These are phyloP conservation scores for Drosophila algonquin DNA, from an alignment of 2,888 invertebrate genomes.

Conservation along the genomic window DNA sequence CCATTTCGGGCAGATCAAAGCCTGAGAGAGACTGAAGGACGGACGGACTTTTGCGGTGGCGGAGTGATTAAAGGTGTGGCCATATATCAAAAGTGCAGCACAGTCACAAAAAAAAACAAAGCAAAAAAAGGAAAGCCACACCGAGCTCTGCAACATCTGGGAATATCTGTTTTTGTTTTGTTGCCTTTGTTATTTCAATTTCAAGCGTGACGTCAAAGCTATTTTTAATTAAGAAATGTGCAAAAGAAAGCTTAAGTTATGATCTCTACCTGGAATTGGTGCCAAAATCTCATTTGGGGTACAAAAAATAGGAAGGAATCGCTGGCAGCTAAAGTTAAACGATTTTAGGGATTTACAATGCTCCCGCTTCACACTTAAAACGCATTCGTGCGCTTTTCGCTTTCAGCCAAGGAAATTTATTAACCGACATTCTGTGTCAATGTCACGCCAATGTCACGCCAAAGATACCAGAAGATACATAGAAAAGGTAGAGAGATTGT, in stretches of 20 bases:
- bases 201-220: constrained; percentile 20
- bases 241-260: constrained; percentile 12
- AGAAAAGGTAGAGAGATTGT: neutral
- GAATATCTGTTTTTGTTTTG: constrained; percentile 1
- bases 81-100: constrained; percentile 75
- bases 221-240: constrained; percentile 43
- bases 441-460: constrained; percentile 71
- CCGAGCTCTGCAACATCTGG: constrained; percentile 8
- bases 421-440: constrained; percentile 72
- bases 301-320: neutral
- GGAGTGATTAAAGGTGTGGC: constrained; percentile 79
- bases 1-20: constrained; percentile 75
- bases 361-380: constrained; percentile 53
- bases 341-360: neutral
- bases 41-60: constrained; percentile 68
- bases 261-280: constrained; percentile 1
- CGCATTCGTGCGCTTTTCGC: constrained; percentile 37
- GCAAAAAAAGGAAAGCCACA: constrained; percentile 27
- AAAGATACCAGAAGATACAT: constrained; percentile 42
- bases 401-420: constrained; percentile 55
- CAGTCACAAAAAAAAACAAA: constrained; percentile 56
- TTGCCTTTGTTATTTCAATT: constrained; percentile 3
- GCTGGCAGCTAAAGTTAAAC: neutral
- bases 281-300: neutral
- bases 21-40: constrained; percentile 11